Evolutionary conservation across 92 coral and sea anemone species (phyloP), one percentile per base, ranked within the genome.

Genomic region (Micromussa lordhowensis): DNA sequence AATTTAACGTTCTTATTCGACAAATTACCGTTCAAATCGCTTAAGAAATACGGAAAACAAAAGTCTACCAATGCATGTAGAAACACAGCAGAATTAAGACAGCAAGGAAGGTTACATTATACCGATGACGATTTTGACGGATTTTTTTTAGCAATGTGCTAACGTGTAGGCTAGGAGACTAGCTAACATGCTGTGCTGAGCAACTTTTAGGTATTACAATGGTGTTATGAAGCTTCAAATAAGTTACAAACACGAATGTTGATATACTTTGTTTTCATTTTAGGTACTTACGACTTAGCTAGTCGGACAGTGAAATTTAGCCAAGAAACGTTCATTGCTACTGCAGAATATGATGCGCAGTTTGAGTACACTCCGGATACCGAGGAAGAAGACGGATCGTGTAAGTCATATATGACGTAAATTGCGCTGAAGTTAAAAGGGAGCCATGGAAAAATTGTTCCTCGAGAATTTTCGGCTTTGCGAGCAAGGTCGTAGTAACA

Each of bases 281-380:
- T 49, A 79, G 83, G 83, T 21, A 55, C 83, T 59, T 79, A 79
- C 49, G 83, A 79, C 57, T 3, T 79, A 18, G 44, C 83, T 71
- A 79, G 29, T 34, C 40, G 83, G 13, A 55, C 69, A 31, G 30
- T 82, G 75, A 70, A 82, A 35, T 36, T 82, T 68, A 55, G 40
- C 18, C 78, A 82, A n/a, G 86, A 63, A 48, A 40, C 57, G 38
- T 55, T 30, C 49, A 79, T 79, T 17, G 70, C 70, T 28, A 53
- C 83, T 28, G 83, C 83, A 79, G 83, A 79, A 35, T 79, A 79
- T 31, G 83, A 79, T 38, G 30, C 32, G 21, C 83, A 79, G 70
- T 55, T 79, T 19, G 83, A 79, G 44, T 79, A 53, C 70, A 79
- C 83, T 11, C 83, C 71, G 19, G 70, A 79, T 71, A 79, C 83